These are phyloP conservation scores for Bergia puertoricense DNA, from an alignment of 92 coral and sea anemone genomes.

Conservation along the genomic window DNA sequence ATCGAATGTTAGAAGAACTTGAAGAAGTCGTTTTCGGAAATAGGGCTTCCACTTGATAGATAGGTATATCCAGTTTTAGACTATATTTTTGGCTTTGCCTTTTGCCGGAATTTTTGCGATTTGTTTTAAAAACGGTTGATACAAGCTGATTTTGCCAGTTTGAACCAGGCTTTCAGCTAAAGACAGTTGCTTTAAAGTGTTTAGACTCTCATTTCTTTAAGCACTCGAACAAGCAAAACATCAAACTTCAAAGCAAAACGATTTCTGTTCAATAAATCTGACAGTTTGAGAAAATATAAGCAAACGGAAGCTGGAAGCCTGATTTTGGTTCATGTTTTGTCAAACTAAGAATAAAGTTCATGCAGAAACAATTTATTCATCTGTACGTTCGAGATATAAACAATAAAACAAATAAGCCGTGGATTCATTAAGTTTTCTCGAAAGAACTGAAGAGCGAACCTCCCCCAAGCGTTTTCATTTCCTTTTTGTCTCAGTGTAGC, in stretches of 20 bases:
- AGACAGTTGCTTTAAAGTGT: not conserved
- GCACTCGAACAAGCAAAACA: not conserved
- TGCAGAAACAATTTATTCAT: not conserved
- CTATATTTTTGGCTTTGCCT: not conserved
- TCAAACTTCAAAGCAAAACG: not conserved
- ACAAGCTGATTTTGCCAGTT: no score
- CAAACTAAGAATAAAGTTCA: not conserved
- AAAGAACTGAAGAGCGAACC: not conserved
- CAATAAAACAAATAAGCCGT: not conserved
- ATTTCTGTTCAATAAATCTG: not conserved
- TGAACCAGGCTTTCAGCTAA: not conserved
- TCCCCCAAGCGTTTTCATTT: conserved; percentile 1
- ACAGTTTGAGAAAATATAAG: no score
- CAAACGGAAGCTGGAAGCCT: not conserved
- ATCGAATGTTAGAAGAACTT: no score
- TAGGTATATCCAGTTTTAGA: not conserved
- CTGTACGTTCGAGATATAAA: not conserved
- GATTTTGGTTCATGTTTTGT: not conserved
- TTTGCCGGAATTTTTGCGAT: not conserved
- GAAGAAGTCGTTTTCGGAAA: no score
- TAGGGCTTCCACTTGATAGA: not conserved
- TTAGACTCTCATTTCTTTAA: no score
- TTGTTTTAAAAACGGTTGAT: no score
- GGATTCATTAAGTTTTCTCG: not conserved
- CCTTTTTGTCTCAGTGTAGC: not conserved